Evolutionary conservation across 37 sponge, comb jelly and placozoan species (phyloP), one percentile per base, ranked within the genome.

Genomic region (Aplysina aerophoba): DNA sequence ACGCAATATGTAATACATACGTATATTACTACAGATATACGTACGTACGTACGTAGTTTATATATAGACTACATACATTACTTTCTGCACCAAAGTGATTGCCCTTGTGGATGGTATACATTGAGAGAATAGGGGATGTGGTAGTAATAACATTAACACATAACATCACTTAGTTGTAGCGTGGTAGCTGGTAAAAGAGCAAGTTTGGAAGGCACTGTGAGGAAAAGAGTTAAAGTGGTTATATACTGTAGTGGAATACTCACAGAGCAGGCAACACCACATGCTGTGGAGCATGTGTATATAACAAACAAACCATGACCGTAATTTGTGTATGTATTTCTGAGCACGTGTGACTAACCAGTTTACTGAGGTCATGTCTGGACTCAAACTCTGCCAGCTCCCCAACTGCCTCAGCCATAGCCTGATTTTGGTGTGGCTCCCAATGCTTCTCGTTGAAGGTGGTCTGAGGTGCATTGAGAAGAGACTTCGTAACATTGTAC

Each of bases 341-440:
- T 44, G 8, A 44, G 50, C 50, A 44, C 3, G 50, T 44, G 50
- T 8, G 6, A 3, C 50, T 44, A 44, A 44, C 50, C 64, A 53
- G n/a, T 44, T 38, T 50, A 11, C 40, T 36, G n/a, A 54, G 13
- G 37, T 75, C 40, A 25, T 92, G 83, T 19, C 82, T n/a, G 33
- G 75, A 27, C 21, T 92, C 89, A 85, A 88, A 90, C 17, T 86
- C 72, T 13, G 81, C 62, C 53, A 93, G 80, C 31, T 90, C 83
- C 72, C 53, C 85, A 61, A 69, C 30, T 50, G 91, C 90, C 19
- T 85, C 81, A 17, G 84, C 88, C 58, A 77, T 15, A 14, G 83
- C 37, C 31, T 59, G 73, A n/a, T 20, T 74, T 75, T 93, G 88
- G 36, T 73, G 50, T 4, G 90, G 94, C 24, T 85, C 79, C 94